Conservation (phyloP, 2,888 invertebrate species). For the Anticlea derivata region DNA sequence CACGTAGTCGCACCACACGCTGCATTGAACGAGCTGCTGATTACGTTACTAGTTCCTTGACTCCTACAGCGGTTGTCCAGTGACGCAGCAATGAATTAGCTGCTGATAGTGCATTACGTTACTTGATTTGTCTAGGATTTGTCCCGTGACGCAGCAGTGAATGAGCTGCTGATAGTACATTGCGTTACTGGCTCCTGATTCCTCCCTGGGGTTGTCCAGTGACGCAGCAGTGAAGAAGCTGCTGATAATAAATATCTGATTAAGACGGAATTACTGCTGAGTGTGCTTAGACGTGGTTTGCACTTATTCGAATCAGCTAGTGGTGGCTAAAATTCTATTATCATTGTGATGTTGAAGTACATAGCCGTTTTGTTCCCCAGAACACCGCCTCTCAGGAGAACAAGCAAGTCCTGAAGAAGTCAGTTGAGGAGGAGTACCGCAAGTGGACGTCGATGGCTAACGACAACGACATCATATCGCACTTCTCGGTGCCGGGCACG, state of each 20-base stretch:
- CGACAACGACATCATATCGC: constrained; percentile 97
- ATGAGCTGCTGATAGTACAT: no score
- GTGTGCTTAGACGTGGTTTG: no score
- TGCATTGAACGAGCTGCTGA: no score
- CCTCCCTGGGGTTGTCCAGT: no score
- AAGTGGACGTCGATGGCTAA: constrained; percentile 99
- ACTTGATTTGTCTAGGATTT: constrained; percentile 98
- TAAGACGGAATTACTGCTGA: no score
- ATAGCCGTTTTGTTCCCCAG: constrained; percentile 51
- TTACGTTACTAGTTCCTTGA: no score
- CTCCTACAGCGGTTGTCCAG: no score
- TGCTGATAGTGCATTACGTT: constrained; percentile 97
- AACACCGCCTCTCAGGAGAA: constrained; percentile 94
- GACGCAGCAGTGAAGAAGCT: constrained; percentile 95
- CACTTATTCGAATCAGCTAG: no score
- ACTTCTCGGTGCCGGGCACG: constrained; percentile 97
- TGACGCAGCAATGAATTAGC: constrained; percentile 94
- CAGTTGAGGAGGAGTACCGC: constrained; percentile 97
- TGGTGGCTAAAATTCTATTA: not conserved
- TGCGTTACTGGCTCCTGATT: no score
- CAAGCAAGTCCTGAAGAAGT: constrained; percentile 95
- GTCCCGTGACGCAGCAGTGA: constrained; percentile 94
- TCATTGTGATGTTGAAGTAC: no score
- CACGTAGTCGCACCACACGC: constrained; percentile 96
- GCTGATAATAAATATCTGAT: no score